A percentile compares a stretch with the other conserved stretches of the same genome.
Conservation (phyloP, 2,797 vertebrate species). For the Eupleurogrammus muticus region DNA sequence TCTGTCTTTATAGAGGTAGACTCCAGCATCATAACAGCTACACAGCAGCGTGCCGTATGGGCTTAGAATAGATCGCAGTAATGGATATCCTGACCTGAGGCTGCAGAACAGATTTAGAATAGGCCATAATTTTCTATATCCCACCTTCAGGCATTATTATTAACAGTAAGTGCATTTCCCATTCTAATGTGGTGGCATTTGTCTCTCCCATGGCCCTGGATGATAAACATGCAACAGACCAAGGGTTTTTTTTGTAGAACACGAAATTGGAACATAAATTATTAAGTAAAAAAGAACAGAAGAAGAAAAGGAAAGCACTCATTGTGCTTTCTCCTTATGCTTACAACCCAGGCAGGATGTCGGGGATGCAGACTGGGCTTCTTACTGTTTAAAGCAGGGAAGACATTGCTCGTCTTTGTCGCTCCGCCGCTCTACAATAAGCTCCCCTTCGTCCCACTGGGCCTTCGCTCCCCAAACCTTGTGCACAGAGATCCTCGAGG, state of each 20-base stretch:
- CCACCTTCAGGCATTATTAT: constrained; percentile 59
- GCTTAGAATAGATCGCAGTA: constrained; percentile 42
- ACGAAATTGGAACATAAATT: constrained; percentile 69
- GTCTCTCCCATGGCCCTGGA: constrained; percentile 32
- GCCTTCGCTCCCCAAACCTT: constrained; percentile 59
- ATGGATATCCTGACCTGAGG: constrained; percentile 45
- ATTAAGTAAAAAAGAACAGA: constrained; percentile 57
- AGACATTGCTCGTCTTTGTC: constrained; percentile 42
- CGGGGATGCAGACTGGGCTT: constrained; percentile 32
- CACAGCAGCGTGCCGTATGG: constrained; percentile 24
- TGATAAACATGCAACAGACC: constrained; percentile 60
- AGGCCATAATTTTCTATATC: constrained; percentile 44
- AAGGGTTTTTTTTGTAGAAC: constrained; percentile 53
- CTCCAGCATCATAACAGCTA: constrained; percentile 8
- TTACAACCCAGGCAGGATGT: constrained; percentile 38
- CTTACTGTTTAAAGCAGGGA: constrained; percentile 35
- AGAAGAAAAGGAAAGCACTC: constrained; percentile 37
- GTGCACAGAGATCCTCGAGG: constrained; percentile 39
- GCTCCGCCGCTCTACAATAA: constrained; percentile 33
- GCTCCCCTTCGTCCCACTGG: constrained; percentile 28
- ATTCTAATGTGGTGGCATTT: constrained; percentile 11
- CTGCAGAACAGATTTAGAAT: constrained; percentile 50
- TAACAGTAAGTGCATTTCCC: constrained; percentile 51
- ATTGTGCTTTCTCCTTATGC: constrained; percentile 50
- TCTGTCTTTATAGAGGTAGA: constrained; percentile 26